Conservation (phyloP, 2,888 invertebrate genomes). For the Heteromurus nitidus region DNA sequence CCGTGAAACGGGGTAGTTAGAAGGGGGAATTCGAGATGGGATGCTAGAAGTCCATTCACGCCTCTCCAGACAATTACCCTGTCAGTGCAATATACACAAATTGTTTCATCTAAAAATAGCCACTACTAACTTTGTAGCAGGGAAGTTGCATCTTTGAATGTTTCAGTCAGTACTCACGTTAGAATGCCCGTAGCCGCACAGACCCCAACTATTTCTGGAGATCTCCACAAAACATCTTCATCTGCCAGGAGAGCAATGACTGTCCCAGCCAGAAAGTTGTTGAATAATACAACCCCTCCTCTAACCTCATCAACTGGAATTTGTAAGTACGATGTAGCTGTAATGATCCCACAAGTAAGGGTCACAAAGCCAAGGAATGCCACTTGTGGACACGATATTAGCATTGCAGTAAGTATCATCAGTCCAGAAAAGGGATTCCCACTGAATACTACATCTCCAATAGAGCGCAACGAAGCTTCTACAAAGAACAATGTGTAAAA, state of each 20-base stretch:
- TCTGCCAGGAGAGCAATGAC: conserved; percentile 49
- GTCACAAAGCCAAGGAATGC: conserved; percentile 48
- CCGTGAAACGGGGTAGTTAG: conserved; percentile 67
- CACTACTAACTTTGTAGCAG: background rate
- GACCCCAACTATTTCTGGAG: conserved; percentile 45
- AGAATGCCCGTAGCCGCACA: conserved; percentile 50
- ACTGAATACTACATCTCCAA: conserved; percentile 54
- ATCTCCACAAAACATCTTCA: conserved; percentile 28
- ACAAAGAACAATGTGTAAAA: conserved; percentile 26
- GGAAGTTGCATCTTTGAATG: no score
- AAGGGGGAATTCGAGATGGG: conserved; percentile 54
- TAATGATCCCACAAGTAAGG: conserved; percentile 53
- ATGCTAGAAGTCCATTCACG: conserved; percentile 48
- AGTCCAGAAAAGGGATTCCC: conserved; percentile 65
- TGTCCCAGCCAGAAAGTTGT: conserved; percentile 63
- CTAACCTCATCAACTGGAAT: conserved; percentile 52
- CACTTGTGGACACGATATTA: conserved; percentile 54
- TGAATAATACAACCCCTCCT: conserved; percentile 61
- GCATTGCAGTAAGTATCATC: conserved; percentile 60
- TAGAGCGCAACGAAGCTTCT: conserved; percentile 47
- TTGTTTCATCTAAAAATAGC: background rate
- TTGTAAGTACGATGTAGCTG: conserved; percentile 54
- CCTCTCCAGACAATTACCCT: conserved; percentile 66
- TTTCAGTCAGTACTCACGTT: no score
- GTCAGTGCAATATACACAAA: background rate